Evolutionary conservation across 30 jellyfish, hydroid and myxozoan species (phyloP).

Genomic region (Catostylus mosaicus): DNA sequence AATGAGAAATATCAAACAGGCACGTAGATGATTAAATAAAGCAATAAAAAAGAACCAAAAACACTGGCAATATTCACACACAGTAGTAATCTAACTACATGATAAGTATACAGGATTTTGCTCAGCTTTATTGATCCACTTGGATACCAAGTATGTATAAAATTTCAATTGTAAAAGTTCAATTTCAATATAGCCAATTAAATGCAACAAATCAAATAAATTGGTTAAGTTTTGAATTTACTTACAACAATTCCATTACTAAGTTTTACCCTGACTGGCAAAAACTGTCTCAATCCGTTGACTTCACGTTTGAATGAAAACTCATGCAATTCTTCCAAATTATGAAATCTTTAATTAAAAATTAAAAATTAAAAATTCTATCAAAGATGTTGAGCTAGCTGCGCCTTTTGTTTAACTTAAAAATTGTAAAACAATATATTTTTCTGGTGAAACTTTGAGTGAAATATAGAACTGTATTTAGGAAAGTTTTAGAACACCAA

Average conservation of each 20-base stretch:
- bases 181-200: not conserved
- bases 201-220: too few species aligned
- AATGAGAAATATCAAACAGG: too few species aligned
- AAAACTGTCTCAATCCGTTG: not conserved
- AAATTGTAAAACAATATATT: not conserved
- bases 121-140: not conserved
- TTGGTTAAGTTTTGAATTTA: not conserved
- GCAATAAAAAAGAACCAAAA: not conserved
- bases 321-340: constrained; percentile 12
- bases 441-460: not conserved
- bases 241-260: constrained; percentile 13
- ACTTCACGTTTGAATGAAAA: constrained; percentile 4
- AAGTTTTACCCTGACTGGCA: constrained; percentile 6
- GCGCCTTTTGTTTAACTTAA: too few species aligned
- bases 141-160: not conserved
- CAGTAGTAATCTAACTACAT: too few species aligned
- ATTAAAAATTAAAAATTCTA: not conserved
- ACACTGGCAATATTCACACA: not conserved
- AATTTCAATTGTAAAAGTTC: not conserved
- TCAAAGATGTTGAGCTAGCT: not conserved
- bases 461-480: too few species aligned
- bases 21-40: too few species aligned
- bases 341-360: constrained; percentile 1
- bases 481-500: not conserved
- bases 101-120: too few species aligned